These are phyloP conservation scores for Ormyrus rosae DNA, from an alignment of 2,888 invertebrate species.

Conservation along the genomic window DNA sequence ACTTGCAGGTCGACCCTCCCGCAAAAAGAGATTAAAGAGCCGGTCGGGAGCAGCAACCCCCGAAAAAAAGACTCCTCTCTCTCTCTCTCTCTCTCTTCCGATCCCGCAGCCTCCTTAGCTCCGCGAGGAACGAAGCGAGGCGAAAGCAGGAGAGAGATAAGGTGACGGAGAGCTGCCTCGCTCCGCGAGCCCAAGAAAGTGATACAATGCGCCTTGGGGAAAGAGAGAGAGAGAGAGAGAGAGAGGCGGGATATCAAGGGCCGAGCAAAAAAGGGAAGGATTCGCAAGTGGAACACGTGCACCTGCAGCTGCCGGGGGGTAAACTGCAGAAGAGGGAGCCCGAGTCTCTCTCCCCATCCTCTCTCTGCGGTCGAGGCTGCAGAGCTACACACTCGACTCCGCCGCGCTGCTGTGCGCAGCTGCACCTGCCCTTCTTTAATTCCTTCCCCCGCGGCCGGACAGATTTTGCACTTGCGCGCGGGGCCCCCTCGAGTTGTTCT, in stretches of 20 bases:
- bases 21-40: not conserved
- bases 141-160: not conserved
- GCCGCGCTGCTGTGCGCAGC: not conserved
- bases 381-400: constrained; percentile 2
- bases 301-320: constrained; percentile 62
- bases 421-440: constrained; percentile 64
- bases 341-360: constrained; percentile 28
- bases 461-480: constrained; percentile 14
- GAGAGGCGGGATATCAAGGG: constrained; percentile 1
- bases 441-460: constrained; percentile 1
- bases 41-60: constrained; percentile 50
- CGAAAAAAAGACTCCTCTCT: constrained; percentile 55
- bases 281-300: constrained; percentile 60
- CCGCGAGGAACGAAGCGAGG: not conserved
- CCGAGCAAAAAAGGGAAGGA: constrained; percentile 53
- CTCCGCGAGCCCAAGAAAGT: too few species aligned
- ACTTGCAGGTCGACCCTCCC: too few species aligned
- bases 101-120: too few species aligned
- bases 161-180: not conserved
- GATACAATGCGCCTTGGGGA: not conserved
- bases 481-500: too few species aligned
- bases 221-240: not conserved
- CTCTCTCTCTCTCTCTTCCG: constrained; percentile 23
- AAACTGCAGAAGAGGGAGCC: constrained; percentile 13
- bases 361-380: constrained; percentile 31